These are phyloP conservation scores for Embidobia sp. DNA, from an alignment of 2,888 invertebrate species.

Conservation along the genomic window DNA sequence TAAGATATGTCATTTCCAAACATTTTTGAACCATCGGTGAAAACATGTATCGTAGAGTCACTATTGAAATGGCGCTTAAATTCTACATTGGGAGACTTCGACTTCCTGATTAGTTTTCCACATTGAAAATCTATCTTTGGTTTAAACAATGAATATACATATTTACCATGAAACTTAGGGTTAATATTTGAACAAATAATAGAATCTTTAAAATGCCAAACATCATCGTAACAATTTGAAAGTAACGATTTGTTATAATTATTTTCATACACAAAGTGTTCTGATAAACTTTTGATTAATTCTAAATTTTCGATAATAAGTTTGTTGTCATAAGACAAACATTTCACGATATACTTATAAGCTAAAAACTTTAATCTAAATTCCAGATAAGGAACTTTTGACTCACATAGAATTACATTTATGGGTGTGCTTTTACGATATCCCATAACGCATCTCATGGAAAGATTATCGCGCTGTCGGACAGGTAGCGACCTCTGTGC, in stretches of 20 bases:
- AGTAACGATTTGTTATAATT: slow-evolving; percentile 32
- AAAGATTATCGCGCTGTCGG: too few species aligned
- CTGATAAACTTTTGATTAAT: not conserved
- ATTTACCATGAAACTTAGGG: not conserved
- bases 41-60: not conserved
- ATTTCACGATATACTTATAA: slow-evolving; percentile 31
- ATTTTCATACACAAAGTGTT: slow-evolving; percentile 12
- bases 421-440: slow-evolving; percentile 43
- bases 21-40: slow-evolving; percentile 23
- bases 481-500: too few species aligned
- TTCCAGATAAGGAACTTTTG: slow-evolving; percentile 21
- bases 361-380: slow-evolving; percentile 18
- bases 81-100: not conserved
- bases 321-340: not conserved
- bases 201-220: slow-evolving; percentile 20
- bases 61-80: not conserved
- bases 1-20: not conserved
- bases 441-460: slow-evolving; percentile 40
- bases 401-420: slow-evolving; percentile 42
- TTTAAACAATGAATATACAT: slow-evolving; percentile 6
- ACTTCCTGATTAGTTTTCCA: not conserved
- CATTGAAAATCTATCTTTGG: not conserved
- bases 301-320: slow-evolving; percentile 17
- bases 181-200: not conserved
- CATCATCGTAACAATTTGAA: slow-evolving; percentile 12